Conservation (phyloP, 2,797 vertebrate genomes). For the Tympanoctomys barrerae region DNA sequence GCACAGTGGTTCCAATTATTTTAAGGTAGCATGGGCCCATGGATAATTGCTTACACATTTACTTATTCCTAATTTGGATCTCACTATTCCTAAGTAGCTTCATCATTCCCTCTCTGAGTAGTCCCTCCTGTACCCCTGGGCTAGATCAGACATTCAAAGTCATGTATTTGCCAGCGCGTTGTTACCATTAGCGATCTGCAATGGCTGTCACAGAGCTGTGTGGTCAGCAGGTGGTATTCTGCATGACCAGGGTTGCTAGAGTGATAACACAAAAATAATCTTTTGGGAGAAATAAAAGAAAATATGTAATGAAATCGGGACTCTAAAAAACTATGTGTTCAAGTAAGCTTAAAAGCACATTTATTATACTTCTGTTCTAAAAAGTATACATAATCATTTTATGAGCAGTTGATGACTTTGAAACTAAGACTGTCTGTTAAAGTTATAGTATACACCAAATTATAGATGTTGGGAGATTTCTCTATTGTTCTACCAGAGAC, state of each 20-base stretch:
- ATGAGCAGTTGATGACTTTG: constrained; percentile 65
- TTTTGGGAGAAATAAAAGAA: constrained; percentile 72
- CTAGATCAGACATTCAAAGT: constrained; percentile 76
- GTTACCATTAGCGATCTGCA: constrained; percentile 81
- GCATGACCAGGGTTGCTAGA: constrained; percentile 63
- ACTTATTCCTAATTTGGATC: constrained; percentile 78
- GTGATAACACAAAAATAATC: constrained; percentile 76
- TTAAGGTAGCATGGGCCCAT: constrained; percentile 76
- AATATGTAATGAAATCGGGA: constrained; percentile 66
- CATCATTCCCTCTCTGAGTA: constrained; percentile 79
- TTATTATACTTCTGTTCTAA: constrained; percentile 59
- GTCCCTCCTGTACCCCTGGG: constrained; percentile 77
- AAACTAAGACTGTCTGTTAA: constrained; percentile 61
- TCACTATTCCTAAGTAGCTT: constrained; percentile 73
- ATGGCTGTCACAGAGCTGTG: constrained; percentile 73
- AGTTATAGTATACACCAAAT: constrained; percentile 21
- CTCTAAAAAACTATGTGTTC: constrained; percentile 66
- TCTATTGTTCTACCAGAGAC: constrained; percentile 68
- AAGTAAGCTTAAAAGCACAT: constrained; percentile 74
- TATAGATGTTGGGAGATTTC: constrained; percentile 70
- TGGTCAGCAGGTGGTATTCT: constrained; percentile 83
- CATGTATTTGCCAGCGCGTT: constrained; percentile 67
- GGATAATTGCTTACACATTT: constrained; percentile 82
- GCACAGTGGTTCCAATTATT: constrained; percentile 83
- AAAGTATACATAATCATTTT: constrained; percentile 49